A percentile compares a stretch with the other conserved stretches of the same genome.
These are phyloP conservation scores for Threskiornis aethiopicus DNA, from an alignment of 2,797 vertebrate genomes.

Conservation along the genomic window DNA sequence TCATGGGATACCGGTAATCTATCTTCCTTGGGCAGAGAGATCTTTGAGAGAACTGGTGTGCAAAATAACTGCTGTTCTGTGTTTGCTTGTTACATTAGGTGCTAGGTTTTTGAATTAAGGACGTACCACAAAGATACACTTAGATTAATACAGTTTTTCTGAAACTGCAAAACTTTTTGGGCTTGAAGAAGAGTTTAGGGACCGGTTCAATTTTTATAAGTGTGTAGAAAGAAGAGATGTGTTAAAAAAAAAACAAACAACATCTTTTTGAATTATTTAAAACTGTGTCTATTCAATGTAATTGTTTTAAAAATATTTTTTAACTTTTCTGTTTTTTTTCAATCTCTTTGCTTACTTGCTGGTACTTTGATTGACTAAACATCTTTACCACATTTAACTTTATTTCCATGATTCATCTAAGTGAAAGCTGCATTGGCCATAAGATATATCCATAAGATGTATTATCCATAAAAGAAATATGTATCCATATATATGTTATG, in stretches of 20 bases:
- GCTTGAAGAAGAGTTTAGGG: neutral
- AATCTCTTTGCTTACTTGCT: neutral
- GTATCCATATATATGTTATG: neutral
- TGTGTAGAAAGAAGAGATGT: neutral
- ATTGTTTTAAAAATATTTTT: neutral
- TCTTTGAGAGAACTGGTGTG: neutral
- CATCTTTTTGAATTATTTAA: neutral
- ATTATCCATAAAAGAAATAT: neutral
- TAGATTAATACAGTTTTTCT: neutral
- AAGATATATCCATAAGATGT: neutral
- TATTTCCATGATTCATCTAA: neutral
- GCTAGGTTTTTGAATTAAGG: neutral
- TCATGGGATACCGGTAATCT: neutral
- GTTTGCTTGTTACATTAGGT: neutral
- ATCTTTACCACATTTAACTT: neutral
- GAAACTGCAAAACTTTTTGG: neutral
- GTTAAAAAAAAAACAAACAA: neutral
- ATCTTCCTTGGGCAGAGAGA: neutral
- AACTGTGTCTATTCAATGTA: neutral
- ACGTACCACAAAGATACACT: neutral
- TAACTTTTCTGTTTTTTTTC: neutral
- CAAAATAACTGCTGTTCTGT: neutral
- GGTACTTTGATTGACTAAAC: neutral
- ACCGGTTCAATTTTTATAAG: neutral
- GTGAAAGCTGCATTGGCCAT: neutral